Base-by-base conservation (phyloP, 1,140 invertebrate genomes). In the Sipha flava region DNA sequence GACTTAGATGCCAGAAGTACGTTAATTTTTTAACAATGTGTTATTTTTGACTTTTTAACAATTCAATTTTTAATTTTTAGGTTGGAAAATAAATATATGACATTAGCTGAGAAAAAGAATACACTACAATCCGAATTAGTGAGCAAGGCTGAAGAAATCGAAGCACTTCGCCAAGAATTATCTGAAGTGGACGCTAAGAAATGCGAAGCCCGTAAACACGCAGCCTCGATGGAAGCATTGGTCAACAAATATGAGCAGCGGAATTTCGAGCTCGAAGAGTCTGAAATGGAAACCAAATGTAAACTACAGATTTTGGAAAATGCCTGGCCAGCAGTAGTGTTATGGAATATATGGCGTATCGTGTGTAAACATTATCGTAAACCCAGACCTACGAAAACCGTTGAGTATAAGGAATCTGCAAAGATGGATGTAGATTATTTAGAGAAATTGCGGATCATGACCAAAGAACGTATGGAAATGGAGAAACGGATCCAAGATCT, bases 271-370 rank as follows among this genome's bases (percentile, higher is more conserved):
- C 82, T 91, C 52, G 88, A 88, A 82, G 84, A 87, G 77, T 85
- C 87, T 26, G 88, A 91, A 83, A 88, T 87, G 37, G 89, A 90
- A 81, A 83, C 91, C 23, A 86, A 87, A 49, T 85, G 87, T 23
- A 87, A 90, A 49, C 80, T 92, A 29, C 87, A 90, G 75, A 87
- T 89, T 75, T 84, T 92, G 52, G 88, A 92, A 81, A 88, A 87
- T 66, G 88, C 89, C 0, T 86, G 92, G 79, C 91, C 92, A 0
- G 88, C 90, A 0, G 83, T 93, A 47, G 87, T 91, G 79, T 86
- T 89, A 26, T 92, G 87, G 86, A 89, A 90, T 81, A 86, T 90
- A 37, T 87, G 85, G 84, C 83, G 84, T 57, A 84, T 83, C 37
- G 81, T 84, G 31, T 80, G 52, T 52, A 57, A 72, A 52, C 47